Base-by-base conservation (phyloP, 2,888 invertebrate species). In the Erynnis tages region DNA sequence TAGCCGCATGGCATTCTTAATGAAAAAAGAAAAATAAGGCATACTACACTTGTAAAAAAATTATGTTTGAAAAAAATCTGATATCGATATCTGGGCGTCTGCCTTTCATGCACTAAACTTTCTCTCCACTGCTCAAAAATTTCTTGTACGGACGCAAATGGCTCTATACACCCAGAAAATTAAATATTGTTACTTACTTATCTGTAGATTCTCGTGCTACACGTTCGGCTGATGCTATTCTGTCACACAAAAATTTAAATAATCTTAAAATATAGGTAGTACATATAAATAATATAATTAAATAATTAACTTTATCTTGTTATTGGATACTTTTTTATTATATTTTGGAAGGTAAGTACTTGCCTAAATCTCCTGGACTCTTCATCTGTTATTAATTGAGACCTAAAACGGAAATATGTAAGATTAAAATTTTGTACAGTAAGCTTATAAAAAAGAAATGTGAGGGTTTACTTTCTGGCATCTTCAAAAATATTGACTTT, bases 301-400 rank as follows among this genome's bases (percentile, higher is more conserved):
- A 6, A 6, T 21, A 21, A 21, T 6, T 21, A 21, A 21, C 6
- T 21, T 21, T 21, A 4, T 27, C 27, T 5, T 21, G 21, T 21
- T 21, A 21, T 4, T 4, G 3, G 21, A 3, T 5, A 21, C 3
- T 5, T 21, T 21, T 5, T 2, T 27, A 27, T 5, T 27, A 5
- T n/a, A 27, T 27, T 8, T 10, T 17, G 17, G 19, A 17, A n/a
- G n/a, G n/a, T 14, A 2, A 41, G 17, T 43, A 17, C 32, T 32
- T 46, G 50, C 41, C 30, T 29, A 29, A 48, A 29, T 62, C 63
- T 69, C 55, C 81, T 67, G 6, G 81, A 56, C 35, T 65, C 60
- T 14, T 82, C 79, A 17, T 82, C 82, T 1, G 67, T 68, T 8
- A 82, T 58, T 30, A 71, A 41, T 17, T 75, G 71, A 0, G 69